Conservation (phyloP, 2,113 vertebrate species). For the Panthera uncia region DNA sequence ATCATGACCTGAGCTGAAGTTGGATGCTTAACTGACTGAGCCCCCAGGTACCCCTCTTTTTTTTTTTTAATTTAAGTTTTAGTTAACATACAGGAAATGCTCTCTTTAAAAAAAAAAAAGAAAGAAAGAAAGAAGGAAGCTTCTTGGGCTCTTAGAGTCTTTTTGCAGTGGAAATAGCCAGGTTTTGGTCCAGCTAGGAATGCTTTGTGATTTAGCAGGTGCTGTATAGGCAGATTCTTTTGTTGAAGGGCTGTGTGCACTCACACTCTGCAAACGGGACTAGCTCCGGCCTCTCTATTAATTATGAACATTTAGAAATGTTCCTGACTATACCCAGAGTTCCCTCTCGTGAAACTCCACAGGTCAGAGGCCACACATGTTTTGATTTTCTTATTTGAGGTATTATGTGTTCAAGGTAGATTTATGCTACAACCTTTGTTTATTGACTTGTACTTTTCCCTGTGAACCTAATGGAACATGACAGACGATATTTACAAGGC, state of each 20-base stretch:
- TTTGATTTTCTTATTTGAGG: constrained; percentile 90
- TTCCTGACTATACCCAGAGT: constrained; percentile 82
- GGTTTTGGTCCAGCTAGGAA: not conserved
- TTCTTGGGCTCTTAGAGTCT: constrained; percentile 60
- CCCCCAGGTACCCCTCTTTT: too few relatives aligned
- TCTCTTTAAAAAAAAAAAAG: not conserved
- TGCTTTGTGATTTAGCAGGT: constrained; percentile 50
- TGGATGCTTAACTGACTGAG: too few relatives aligned
- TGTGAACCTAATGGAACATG: constrained; percentile 90
- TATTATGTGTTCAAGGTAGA: constrained; percentile 91
- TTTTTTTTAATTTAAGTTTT: not conserved
- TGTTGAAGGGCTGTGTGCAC: not conserved
- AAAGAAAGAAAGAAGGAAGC: not conserved
- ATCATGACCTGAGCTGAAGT: too few relatives aligned
- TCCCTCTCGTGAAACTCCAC: constrained; percentile 83
- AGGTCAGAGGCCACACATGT: constrained; percentile 91
- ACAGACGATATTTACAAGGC: constrained; percentile 90
- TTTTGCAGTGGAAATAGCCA: constrained; percentile 65
- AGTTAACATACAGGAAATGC: too few relatives aligned
- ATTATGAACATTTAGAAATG: constrained; percentile 82
- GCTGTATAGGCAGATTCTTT: not conserved
- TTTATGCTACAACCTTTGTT: constrained; percentile 91
- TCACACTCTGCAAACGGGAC: not conserved
- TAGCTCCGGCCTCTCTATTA: constrained; percentile 79
- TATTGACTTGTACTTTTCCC: constrained; percentile 90